These are phyloP conservation scores for Drosophila borealis DNA, from an alignment of 2,888 invertebrate genomes.

Conservation along the genomic window DNA sequence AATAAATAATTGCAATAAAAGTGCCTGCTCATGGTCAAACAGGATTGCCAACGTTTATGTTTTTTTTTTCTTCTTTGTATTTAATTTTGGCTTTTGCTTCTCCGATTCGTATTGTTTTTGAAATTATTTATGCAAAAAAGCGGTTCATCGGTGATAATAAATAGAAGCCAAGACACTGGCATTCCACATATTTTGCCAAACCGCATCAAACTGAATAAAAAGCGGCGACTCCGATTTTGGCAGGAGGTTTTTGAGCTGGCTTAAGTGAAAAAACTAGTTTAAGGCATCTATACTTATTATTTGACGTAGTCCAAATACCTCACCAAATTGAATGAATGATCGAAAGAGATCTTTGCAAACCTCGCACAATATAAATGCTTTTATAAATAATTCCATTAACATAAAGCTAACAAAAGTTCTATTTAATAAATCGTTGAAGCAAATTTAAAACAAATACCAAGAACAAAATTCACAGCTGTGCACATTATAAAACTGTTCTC, in stretches of 20 bases:
- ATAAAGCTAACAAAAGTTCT: no score
- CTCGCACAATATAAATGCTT: not conserved
- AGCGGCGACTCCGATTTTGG: slow-evolving; percentile 12
- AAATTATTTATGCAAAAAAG: slow-evolving; percentile 65
- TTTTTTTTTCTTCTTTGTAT: slow-evolving; percentile 8
- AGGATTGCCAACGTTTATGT: slow-evolving; percentile 58
- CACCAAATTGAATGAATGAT: slow-evolving; percentile 7
- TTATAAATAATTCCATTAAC: not conserved
- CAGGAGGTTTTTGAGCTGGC: slow-evolving; percentile 19
- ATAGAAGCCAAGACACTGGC: slow-evolving; percentile 33
- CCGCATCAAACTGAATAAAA: slow-evolving; percentile 28
- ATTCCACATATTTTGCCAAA: slow-evolving; percentile 45
- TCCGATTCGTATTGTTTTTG: not conserved
- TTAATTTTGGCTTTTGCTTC: slow-evolving; percentile 12
- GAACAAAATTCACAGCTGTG: no score
- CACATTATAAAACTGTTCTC: no score
- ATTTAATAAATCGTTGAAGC: no score
- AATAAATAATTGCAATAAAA: slow-evolving; percentile 64
- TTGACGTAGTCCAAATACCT: slow-evolving; percentile 24
- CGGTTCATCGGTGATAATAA: slow-evolving; percentile 53
- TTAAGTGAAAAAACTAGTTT: slow-evolving; percentile 63
- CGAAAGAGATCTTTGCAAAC: slow-evolving; percentile 5
- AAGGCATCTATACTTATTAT: slow-evolving; percentile 21
- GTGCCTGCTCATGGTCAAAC: slow-evolving; percentile 66
- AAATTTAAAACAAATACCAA: no score